Conservation (phyloP, 2,797 vertebrate species). For the Allobates femoralis region DNA sequence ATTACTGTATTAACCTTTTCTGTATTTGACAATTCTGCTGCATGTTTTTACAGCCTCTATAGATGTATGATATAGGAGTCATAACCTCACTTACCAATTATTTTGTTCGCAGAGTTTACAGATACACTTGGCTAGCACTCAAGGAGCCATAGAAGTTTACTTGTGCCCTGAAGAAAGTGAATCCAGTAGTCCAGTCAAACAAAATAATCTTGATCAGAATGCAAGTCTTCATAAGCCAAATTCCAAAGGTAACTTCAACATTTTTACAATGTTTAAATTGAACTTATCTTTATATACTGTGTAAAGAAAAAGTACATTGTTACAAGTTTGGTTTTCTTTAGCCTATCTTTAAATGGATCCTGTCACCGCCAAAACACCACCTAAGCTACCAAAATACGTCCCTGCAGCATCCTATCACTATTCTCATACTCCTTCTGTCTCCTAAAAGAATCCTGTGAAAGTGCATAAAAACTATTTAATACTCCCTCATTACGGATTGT, state of each 20-base stretch:
- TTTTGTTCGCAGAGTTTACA: conserved; percentile 81
- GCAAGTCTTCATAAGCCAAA: conserved; percentile 79
- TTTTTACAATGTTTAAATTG: not conserved
- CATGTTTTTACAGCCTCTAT: too few relatives aligned
- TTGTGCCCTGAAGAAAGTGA: conserved; percentile 86
- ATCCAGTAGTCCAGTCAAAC: conserved; percentile 78
- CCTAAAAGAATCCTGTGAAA: too few relatives aligned
- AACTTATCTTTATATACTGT: not conserved
- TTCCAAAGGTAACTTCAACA: conserved; percentile 79
- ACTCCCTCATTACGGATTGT: too few relatives aligned
- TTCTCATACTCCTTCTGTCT: too few relatives aligned
- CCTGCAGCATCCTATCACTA: too few relatives aligned
- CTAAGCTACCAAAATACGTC: too few relatives aligned
- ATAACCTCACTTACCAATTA: not conserved
- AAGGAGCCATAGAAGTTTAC: conserved; percentile 93
- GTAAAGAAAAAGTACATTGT: too few relatives aligned
- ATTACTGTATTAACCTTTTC: too few relatives aligned
- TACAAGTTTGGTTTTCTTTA: not conserved
- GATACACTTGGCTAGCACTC: conserved; percentile 90
- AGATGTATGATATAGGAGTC: too few relatives aligned
- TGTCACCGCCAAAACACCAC: too few relatives aligned
- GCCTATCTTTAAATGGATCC: not conserved
- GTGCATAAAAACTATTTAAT: too few relatives aligned
- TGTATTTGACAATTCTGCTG: too few relatives aligned
- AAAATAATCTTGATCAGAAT: conserved; percentile 75